These are phyloP conservation scores for Ceratitis capitata DNA, from an alignment of 1,140 invertebrate species.

Conservation along the genomic window DNA sequence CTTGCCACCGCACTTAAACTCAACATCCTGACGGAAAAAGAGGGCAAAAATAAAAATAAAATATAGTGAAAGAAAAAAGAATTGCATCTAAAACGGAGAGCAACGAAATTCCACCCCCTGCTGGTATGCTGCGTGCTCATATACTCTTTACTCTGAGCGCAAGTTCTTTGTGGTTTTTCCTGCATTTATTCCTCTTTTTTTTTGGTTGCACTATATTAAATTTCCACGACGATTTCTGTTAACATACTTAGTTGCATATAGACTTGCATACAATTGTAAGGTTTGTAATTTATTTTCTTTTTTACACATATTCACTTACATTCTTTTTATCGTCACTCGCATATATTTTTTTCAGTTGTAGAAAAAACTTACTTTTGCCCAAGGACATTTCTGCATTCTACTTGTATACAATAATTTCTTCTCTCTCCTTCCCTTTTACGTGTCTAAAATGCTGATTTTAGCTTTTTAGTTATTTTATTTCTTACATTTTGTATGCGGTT, in stretches of 20 bases:
- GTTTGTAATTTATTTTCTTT: neutral
- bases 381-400: neutral
- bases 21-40: neutral
- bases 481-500: neutral
- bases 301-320: neutral
- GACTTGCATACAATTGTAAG: neutral
- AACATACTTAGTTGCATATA: neutral
- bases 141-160: neutral
- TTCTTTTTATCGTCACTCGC: neutral
- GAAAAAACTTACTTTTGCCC: neutral
- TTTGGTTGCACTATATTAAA: neutral
- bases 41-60: neutral
- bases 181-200: neutral
- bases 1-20: constrained; percentile 15
- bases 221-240: neutral
- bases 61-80: neutral
- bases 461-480: neutral
- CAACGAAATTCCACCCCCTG: neutral
- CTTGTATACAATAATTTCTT: neutral
- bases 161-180: too few relatives aligned
- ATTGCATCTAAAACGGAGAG: neutral
- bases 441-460: neutral
- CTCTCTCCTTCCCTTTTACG: neutral
- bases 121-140: neutral
- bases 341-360: neutral